phyloP scores from a whole-genome alignment of 1,140 invertebrate genomes.

The Monomorium pharaonis region DNA sequence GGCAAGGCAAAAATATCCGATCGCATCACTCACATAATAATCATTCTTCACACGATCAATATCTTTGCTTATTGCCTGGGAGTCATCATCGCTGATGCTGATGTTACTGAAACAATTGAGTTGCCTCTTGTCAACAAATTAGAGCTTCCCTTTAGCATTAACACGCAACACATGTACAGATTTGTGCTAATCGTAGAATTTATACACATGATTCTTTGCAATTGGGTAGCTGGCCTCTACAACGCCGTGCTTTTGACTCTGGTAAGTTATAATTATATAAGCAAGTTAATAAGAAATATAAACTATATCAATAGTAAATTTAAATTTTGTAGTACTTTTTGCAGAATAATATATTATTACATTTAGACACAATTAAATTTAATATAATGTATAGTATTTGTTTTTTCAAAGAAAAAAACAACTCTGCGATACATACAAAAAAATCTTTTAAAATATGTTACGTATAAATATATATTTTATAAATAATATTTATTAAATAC shows the following conservation, averaged over 20 bases:
- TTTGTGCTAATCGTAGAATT: slow-evolving; percentile 1
- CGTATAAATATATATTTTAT: background rate
- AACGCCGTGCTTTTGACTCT: background rate
- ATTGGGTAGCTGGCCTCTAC: background rate
- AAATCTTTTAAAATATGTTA: background rate
- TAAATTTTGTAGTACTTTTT: background rate
- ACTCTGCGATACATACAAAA: background rate
- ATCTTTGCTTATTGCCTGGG: background rate
- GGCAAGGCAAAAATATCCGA: background rate
- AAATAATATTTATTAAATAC: background rate
- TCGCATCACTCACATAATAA: background rate
- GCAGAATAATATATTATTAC: background rate
- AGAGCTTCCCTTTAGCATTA: background rate
- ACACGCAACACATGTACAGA: background rate
- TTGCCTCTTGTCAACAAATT: background rate
- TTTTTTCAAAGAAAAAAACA: no score
- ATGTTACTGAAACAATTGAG: background rate
- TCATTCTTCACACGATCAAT: background rate
- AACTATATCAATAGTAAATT: background rate
- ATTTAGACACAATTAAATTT: no score
- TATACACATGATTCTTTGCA: background rate
- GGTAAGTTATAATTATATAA: background rate
- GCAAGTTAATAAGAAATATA: background rate
- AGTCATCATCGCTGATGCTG: background rate
- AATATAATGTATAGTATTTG: no score